Conservation (phyloP, 2,113 vertebrate species). For the Morone chrysops region DNA sequence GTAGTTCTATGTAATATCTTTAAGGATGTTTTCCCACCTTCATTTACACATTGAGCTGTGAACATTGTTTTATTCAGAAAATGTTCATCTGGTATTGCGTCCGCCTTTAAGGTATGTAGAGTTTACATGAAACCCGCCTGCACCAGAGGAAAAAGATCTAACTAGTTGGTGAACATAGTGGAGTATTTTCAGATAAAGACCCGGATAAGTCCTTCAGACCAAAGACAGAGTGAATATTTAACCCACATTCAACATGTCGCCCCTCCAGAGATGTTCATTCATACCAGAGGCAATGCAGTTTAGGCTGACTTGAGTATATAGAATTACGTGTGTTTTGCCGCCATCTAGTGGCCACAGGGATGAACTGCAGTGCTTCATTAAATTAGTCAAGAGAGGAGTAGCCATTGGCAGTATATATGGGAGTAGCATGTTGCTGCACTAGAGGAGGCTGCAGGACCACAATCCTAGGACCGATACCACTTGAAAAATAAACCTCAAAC, state of each 20-base stretch:
- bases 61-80: slow-evolving; percentile 31
- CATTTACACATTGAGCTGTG: background rate
- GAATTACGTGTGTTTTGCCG: background rate
- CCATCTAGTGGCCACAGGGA: background rate
- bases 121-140: background rate
- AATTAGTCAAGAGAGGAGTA: background rate
- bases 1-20: background rate
- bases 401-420: too few relatives aligned
- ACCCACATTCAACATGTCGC: too few relatives aligned
- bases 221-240: too few relatives aligned
- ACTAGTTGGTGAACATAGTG: too few relatives aligned
- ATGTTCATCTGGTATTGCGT: background rate
- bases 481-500: background rate
- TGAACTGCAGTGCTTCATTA: background rate
- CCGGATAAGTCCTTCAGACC: too few relatives aligned
- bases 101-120: background rate
- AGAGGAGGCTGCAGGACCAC: too few relatives aligned
- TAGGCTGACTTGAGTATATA: background rate
- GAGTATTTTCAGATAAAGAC: too few relatives aligned
- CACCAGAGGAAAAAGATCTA: too few relatives aligned
- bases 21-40: background rate
- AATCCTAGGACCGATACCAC: too few relatives aligned
- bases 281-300: background rate
- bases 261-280: background rate
- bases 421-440: too few relatives aligned